These are phyloP conservation scores for Drosophila prosaltans DNA, from an alignment of 1,140 invertebrate species.

Conservation along the genomic window DNA sequence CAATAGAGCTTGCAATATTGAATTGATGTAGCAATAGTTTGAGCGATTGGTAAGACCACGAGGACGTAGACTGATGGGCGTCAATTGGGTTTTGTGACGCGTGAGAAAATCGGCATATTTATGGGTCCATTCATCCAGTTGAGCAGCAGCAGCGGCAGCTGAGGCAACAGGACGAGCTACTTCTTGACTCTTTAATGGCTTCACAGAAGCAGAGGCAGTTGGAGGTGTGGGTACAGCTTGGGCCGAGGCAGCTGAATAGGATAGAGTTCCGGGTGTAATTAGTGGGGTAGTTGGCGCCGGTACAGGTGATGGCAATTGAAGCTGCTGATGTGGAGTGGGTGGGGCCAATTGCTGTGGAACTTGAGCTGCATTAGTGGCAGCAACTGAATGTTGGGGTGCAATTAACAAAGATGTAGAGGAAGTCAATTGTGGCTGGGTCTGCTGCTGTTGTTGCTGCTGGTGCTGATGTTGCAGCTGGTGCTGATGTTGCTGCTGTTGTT, in stretches of 20 bases:
- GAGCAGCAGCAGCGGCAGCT: slow-evolving; percentile 24
- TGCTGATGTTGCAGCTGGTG: background rate
- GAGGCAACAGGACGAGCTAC: slow-evolving; percentile 24
- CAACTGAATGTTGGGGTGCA: background rate
- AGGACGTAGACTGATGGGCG: slow-evolving; percentile 89
- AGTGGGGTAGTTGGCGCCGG: slow-evolving; percentile 62
- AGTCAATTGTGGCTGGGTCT: slow-evolving; percentile 19
- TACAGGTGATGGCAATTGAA: slow-evolving; percentile 55
- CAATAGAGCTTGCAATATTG: slow-evolving; percentile 93
- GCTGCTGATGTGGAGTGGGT: slow-evolving; percentile 29
- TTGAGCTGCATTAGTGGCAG: slow-evolving; percentile 19
- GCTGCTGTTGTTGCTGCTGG: slow-evolving; percentile 1
- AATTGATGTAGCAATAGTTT: slow-evolving; percentile 98
- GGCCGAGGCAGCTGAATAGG: slow-evolving; percentile 81
- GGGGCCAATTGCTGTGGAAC: slow-evolving; percentile 9
- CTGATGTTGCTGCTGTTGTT: slow-evolving; percentile 32
- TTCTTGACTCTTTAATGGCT: slow-evolving; percentile 47
- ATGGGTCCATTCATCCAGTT: slow-evolving; percentile 75
- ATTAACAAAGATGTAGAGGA: background rate
- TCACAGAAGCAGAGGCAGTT: slow-evolving; percentile 43
- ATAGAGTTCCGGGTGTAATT: slow-evolving; percentile 77
- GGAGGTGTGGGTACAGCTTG: slow-evolving; percentile 61
- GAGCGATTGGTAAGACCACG: slow-evolving; percentile 94
- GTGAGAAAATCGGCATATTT: slow-evolving; percentile 88
- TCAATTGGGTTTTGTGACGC: slow-evolving; percentile 89